phyloP scores from a whole-genome alignment of 2,888 invertebrate species.

The Phortica magna region DNA sequence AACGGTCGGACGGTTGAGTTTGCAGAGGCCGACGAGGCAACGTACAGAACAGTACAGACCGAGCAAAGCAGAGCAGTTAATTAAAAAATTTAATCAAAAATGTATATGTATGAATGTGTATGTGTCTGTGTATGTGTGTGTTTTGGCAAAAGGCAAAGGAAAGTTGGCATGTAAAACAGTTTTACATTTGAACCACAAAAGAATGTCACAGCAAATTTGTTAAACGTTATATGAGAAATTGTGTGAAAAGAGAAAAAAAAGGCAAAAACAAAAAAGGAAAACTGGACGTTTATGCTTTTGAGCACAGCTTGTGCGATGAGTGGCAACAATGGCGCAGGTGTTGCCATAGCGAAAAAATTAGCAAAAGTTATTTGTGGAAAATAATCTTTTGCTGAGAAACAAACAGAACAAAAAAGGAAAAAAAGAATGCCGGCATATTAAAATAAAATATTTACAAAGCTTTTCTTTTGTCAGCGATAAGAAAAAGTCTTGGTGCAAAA shows the following conservation, averaged over 20 bases:
- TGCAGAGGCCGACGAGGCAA: too few species aligned
- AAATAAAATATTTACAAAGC: slow-evolving; percentile 32
- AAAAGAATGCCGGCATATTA: not conserved
- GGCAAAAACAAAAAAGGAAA: not conserved
- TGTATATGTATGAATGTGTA: not conserved
- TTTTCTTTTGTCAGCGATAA: slow-evolving; percentile 2
- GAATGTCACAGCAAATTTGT: slow-evolving; percentile 9
- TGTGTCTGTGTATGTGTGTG: too few species aligned
- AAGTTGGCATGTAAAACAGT: slow-evolving; percentile 3
- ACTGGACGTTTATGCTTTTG: not conserved
- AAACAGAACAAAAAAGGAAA: not conserved
- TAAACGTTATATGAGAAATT: not conserved
- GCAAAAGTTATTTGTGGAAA: too few species aligned
- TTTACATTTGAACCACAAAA: slow-evolving; percentile 5
- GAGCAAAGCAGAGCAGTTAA: slow-evolving; percentile 18
- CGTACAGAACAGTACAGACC: too few species aligned
- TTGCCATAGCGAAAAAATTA: too few species aligned
- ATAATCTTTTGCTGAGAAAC: not conserved
- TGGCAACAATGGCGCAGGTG: too few species aligned
- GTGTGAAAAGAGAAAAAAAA: not conserved
- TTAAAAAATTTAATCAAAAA: slow-evolving; percentile 32
- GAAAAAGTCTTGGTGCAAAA: slow-evolving; percentile 38
- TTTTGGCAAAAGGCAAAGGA: not conserved
- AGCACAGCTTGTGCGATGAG: not conserved
- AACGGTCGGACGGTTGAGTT: too few species aligned